These are phyloP conservation scores for Notechis scutatus DNA, from an alignment of 2,113 vertebrate genomes.

Conservation along the genomic window DNA sequence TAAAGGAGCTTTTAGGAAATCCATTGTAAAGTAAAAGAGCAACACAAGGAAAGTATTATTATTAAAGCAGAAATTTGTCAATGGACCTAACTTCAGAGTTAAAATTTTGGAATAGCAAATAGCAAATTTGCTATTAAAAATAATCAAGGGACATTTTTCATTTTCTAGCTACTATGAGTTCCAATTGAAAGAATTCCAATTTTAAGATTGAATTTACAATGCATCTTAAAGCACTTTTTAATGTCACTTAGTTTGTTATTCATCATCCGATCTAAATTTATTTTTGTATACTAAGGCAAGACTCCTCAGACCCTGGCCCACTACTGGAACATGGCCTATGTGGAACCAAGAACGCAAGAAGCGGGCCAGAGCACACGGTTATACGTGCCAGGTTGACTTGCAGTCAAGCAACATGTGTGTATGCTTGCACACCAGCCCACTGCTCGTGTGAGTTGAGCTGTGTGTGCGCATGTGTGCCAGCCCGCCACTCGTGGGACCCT, in stretches of 20 bases:
- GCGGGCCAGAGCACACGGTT: not conserved
- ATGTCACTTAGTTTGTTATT: not conserved
- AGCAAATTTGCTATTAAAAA: not conserved
- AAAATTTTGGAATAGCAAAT: not conserved
- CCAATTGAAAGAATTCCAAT: not conserved
- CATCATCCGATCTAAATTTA: not conserved
- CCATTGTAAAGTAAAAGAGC: not conserved
- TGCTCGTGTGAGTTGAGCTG: not conserved
- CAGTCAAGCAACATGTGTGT: not conserved
- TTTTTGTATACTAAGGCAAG: not conserved
- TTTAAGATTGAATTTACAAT: not conserved
- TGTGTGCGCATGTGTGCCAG: not conserved
- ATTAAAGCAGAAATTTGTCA: slow-evolving; percentile 16
- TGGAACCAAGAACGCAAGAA: not conserved
- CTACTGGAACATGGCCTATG: not conserved
- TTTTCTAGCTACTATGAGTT: not conserved
- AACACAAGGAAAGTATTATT: slow-evolving; percentile 7
- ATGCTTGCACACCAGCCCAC: not conserved
- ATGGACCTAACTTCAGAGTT: not conserved
- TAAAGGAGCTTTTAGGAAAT: slow-evolving; percentile 7
- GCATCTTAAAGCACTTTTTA: not conserved
- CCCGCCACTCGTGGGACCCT: not conserved
- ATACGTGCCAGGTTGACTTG: not conserved
- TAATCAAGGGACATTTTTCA: not conserved
- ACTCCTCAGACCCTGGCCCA: not conserved